Evolutionary conservation across 1,140 invertebrate genomes (phyloP).

Genomic region (Drosophila trapezifrons): DNA sequence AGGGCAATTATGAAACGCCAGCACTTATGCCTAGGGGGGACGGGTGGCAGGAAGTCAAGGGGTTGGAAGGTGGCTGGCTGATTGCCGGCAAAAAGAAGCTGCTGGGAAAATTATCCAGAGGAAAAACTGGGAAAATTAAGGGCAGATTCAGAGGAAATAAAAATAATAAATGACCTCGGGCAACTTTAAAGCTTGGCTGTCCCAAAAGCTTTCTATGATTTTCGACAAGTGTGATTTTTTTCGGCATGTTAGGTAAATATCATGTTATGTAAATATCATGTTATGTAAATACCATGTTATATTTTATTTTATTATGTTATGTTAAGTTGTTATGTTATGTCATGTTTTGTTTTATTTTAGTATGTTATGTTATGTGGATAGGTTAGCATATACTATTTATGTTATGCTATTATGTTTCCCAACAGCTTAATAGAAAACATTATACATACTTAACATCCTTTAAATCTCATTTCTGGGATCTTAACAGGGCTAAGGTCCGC

Average conservation of each 20-base stretch:
- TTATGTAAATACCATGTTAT: no score
- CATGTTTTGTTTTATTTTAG: no score
- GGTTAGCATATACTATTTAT: no score
- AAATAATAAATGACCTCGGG: not conserved
- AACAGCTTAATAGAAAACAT: not conserved
- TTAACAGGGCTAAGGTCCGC: not conserved
- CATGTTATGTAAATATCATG: no score
- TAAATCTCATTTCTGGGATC: no score
- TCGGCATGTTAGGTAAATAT: not conserved
- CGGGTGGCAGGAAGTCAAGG: not conserved
- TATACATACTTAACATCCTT: not conserved
- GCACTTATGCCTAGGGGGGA: conserved; percentile 16
- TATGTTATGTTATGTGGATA: no score
- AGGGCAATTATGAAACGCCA: conserved; percentile 43
- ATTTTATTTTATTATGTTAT: not conserved
- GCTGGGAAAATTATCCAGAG: not conserved
- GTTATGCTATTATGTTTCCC: not conserved
- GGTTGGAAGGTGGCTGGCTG: not conserved
- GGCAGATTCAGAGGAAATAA: not conserved
- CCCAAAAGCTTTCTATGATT: conserved; percentile 15
- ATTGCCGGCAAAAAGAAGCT: not conserved
- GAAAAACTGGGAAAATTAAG: not conserved
- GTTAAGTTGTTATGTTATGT: not conserved
- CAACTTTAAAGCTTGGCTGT: conserved; percentile 3
- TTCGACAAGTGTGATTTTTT: not conserved